Percentiles rank a stretch among this genome's conserved stretches.
These are phyloP conservation scores for Aporrectodea caliginosa DNA, from an alignment of 1,140 invertebrate species.

Conservation along the genomic window DNA sequence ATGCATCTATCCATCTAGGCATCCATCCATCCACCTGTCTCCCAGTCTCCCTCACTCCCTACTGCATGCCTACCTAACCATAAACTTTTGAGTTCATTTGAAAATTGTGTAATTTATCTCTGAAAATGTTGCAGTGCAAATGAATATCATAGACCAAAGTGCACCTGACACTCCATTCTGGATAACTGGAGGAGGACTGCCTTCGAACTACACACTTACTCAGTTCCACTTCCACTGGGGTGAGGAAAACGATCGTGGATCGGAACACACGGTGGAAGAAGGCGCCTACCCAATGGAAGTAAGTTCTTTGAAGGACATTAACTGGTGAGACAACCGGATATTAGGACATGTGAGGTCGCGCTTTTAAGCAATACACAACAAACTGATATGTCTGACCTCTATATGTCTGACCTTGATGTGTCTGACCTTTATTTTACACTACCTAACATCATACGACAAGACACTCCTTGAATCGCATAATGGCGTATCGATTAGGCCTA, in stretches of 20 bases:
- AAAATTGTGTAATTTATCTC: background rate
- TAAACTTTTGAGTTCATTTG: background rate
- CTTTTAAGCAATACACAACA: too few species aligned
- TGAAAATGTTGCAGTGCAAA: background rate
- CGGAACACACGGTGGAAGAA: slow-evolving; percentile 66
- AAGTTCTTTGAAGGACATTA: slow-evolving; percentile 33
- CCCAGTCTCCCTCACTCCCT: background rate
- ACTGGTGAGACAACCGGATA: background rate
- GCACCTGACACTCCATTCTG: background rate
- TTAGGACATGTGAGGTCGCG: background rate
- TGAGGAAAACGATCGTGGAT: slow-evolving; percentile 35
- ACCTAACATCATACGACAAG: too few species aligned
- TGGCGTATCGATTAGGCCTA: too few species aligned
- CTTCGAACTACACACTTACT: slow-evolving; percentile 38
- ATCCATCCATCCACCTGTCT: background rate
- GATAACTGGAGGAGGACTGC: slow-evolving; percentile 11
- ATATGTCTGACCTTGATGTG: too few species aligned
- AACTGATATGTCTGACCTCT: too few species aligned
- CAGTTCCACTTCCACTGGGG: slow-evolving; percentile 54
- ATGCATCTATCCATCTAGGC: too few species aligned
- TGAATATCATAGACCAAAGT: background rate
- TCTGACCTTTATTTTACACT: too few species aligned
- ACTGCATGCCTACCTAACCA: background rate
- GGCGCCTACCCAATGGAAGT: slow-evolving; percentile 64
- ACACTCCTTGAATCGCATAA: too few species aligned